phyloP scores from a whole-genome alignment of 2,888 invertebrate genomes.

The Spodoptera littoralis region DNA sequence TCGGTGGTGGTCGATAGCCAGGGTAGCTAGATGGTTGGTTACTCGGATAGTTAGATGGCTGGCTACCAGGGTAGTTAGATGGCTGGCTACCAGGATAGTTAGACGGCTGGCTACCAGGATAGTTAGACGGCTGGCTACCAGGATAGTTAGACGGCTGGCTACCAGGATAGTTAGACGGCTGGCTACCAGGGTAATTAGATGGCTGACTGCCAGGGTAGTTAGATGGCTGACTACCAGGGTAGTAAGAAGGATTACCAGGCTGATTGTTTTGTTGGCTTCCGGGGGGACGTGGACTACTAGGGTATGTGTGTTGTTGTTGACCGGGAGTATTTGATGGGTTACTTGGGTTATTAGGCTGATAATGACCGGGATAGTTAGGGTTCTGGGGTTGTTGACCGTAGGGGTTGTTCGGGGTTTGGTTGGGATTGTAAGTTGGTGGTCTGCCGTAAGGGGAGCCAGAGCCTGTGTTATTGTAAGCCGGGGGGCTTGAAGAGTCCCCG shows the following conservation, averaged over 20 bases:
- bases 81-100: slow-evolving; percentile 11
- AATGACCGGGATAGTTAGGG: slow-evolving; percentile 36
- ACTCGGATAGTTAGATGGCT: slow-evolving; percentile 34
- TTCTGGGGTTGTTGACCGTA: slow-evolving; percentile 43
- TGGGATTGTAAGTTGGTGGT: slow-evolving; percentile 9
- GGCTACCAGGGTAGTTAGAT: slow-evolving; percentile 30
- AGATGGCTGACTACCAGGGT: slow-evolving; percentile 31
- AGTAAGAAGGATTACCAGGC: slow-evolving; percentile 9
- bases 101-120: slow-evolving; percentile 15
- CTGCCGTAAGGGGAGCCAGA: slow-evolving; percentile 24
- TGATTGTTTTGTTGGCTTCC: slow-evolving; percentile 26
- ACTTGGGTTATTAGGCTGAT: slow-evolving; percentile 31
- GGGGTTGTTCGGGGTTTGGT: slow-evolving; percentile 10
- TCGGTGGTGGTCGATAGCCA: too few relatives aligned
- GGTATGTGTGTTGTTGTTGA: slow-evolving; percentile 26
- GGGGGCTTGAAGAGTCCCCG: slow-evolving; percentile 30
- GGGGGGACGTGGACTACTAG: slow-evolving; percentile 46
- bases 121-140: slow-evolving; percentile 29
- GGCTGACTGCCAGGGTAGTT: slow-evolving; percentile 22
- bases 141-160: slow-evolving; percentile 37
- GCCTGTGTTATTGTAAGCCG: slow-evolving; percentile 18
- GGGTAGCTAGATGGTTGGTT: slow-evolving; percentile 33
- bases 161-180: slow-evolving; percentile 22
- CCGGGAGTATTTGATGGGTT: slow-evolving; percentile 9
- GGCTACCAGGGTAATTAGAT: slow-evolving; percentile 10